A percentile compares a stretch with the other conserved stretches of the same genome.
These are phyloP conservation scores for Spea multiplicata DNA, from an alignment of 2,113 vertebrate genomes.

Conservation along the genomic window DNA sequence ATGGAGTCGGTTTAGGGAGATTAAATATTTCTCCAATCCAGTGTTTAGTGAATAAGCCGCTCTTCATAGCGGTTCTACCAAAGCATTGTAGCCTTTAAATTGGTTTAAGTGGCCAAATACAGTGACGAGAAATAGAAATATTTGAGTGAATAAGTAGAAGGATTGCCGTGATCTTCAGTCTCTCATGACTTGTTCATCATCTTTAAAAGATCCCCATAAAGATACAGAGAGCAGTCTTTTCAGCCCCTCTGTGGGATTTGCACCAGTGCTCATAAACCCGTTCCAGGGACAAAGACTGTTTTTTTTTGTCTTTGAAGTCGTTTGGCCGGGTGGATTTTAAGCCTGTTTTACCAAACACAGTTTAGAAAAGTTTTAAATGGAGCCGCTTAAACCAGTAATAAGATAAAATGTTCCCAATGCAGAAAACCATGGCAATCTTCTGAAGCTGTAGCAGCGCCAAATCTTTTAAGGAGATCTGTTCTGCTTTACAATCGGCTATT, in stretches of 20 bases:
- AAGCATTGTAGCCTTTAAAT: too few species aligned
- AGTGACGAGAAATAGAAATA: too few species aligned
- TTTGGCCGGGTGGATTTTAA: slow-evolving; percentile 62
- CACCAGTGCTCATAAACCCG: slow-evolving; percentile 71
- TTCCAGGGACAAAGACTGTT: slow-evolving; percentile 66
- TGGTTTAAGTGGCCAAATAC: too few species aligned
- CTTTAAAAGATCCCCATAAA: slow-evolving; percentile 65
- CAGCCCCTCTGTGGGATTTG: slow-evolving; percentile 65
- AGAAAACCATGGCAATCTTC: slow-evolving; percentile 68
- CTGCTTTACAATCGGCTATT: slow-evolving; percentile 63
- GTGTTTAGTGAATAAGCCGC: too few species aligned
- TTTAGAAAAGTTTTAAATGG: slow-evolving; percentile 61
- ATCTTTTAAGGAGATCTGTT: slow-evolving; percentile 66
- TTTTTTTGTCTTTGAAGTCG: slow-evolving; percentile 70
- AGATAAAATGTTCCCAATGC: slow-evolving; percentile 68
- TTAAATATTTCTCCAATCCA: too few species aligned
- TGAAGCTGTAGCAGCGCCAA: slow-evolving; percentile 64
- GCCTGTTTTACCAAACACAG: slow-evolving; percentile 58
- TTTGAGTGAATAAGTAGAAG: too few species aligned
- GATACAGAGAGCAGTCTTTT: slow-evolving; percentile 62
- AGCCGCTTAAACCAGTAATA: slow-evolving; percentile 66
- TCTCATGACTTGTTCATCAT: slow-evolving; percentile 68
- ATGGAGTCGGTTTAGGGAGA: too few species aligned
- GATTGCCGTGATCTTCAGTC: slow-evolving; percentile 59
- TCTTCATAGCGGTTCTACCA: too few species aligned